phyloP scores from a whole-genome alignment of 1,140 invertebrate species.

The Bombus terrestris region DNA sequence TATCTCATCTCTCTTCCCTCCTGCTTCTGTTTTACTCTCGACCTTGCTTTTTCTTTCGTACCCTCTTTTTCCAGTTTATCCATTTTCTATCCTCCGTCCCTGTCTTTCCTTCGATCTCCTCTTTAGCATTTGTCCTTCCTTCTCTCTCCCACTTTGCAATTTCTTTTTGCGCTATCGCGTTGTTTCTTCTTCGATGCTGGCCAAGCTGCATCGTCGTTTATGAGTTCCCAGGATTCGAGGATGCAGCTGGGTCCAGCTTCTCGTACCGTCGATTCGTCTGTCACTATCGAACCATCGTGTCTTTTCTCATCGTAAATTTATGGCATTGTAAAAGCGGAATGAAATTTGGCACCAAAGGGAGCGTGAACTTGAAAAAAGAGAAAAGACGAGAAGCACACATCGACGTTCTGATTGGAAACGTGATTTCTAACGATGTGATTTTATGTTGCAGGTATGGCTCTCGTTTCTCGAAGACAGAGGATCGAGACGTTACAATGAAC shows the following conservation, averaged over 20 bases:
- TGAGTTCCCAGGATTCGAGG: constrained; percentile 38
- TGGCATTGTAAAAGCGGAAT: background rate
- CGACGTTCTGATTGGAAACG: background rate
- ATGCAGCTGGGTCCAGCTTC: constrained; percentile 29
- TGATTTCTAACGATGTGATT: background rate
- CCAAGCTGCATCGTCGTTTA: constrained; percentile 30
- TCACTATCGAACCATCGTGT: constrained; percentile 31
- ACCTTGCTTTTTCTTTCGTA: background rate
- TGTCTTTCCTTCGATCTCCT: background rate
- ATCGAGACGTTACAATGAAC: background rate
- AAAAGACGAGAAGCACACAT: background rate
- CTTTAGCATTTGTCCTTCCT: background rate
- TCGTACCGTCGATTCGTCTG: constrained; percentile 41
- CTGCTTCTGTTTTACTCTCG: background rate
- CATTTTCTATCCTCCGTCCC: background rate
- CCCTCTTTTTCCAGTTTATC: constrained; percentile 13
- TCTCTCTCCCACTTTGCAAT: background rate
- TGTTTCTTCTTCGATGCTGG: background rate
- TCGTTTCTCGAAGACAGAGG: too few relatives aligned
- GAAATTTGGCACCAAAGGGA: background rate
- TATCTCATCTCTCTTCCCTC: background rate
- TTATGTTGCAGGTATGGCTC: too few relatives aligned
- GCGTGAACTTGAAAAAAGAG: too few relatives aligned
- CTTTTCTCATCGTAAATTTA: background rate
- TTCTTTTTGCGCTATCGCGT: constrained; percentile 12